Percentiles rank a stretch among this genome's conserved stretches.
These are phyloP conservation scores for Styela plicata DNA, from an alignment of 23 tunicate species.

Conservation along the genomic window DNA sequence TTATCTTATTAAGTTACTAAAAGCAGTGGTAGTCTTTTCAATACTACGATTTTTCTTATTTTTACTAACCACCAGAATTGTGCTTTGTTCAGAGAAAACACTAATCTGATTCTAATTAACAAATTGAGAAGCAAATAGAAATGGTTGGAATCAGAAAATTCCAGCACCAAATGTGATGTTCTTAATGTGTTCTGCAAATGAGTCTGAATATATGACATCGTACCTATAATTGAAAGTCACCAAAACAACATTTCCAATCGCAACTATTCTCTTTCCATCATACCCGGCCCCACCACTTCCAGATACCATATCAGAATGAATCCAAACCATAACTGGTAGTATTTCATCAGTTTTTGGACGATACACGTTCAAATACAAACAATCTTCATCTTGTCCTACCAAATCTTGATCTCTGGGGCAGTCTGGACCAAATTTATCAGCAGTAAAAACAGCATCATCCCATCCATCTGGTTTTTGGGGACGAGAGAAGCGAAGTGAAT, in stretches of 20 bases:
- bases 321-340: conserved; percentile 91
- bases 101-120: no score
- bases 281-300: conserved; percentile 81
- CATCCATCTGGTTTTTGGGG: background rate
- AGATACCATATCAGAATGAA: conserved; percentile 32
- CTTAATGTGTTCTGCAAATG: no score
- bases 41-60: no score
- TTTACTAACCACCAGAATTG: no score
- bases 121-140: no score
- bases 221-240: conserved; percentile 32
- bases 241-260: conserved; percentile 46
- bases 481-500: background rate
- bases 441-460: background rate
- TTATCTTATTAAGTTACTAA: no score
- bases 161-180: no score
- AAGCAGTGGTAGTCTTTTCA: no score
- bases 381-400: conserved; percentile 61
- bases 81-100: no score
- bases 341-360: conserved; percentile 21
- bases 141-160: no score
- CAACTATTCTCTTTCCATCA: conserved; percentile 78
- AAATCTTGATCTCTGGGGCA: conserved; percentile 9
- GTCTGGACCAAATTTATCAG: background rate
- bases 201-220: no score
- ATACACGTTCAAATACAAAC: conserved; percentile 83